Evolutionary conservation across 2,113 vertebrate genomes (phyloP).

Genomic region (Gopherus flavomarginatus): DNA sequence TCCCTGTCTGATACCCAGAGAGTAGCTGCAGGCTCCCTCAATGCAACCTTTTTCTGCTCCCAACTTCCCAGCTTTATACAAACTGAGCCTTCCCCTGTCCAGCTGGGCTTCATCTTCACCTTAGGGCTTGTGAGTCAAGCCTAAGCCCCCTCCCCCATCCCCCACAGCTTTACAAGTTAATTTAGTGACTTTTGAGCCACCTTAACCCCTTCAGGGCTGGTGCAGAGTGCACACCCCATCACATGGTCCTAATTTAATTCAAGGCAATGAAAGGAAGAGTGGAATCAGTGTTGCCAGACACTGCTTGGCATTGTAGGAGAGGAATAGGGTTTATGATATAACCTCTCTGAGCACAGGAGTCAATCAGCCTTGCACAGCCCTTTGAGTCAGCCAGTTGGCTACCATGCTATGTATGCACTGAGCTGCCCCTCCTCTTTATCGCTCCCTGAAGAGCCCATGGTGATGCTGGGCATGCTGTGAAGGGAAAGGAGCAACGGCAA

Average conservation of each 20-base stretch:
- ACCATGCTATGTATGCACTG: no score
- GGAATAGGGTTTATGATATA: not conserved
- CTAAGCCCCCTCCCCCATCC: no score
- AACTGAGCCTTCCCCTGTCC: no score
- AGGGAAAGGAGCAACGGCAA: not conserved
- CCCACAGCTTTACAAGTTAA: no score
- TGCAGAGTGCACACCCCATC: not conserved
- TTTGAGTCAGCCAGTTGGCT: not conserved
- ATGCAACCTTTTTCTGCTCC: no score
- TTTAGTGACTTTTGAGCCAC: no score
- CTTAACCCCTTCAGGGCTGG: no score
- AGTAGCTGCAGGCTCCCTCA: no score
- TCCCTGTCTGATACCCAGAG: no score
- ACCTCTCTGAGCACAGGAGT: not conserved
- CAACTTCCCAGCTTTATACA: no score
- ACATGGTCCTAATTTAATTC: not conserved
- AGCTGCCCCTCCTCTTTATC: not conserved
- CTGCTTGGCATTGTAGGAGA: not conserved
- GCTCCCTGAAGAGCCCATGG: not conserved
- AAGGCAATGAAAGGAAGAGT: not conserved
- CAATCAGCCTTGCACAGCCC: fast-evolving
- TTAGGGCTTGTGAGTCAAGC: no score
- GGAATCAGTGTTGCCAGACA: not conserved
- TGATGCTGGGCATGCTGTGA: not conserved
- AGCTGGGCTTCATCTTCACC: no score